Conservation (phyloP, 2,888 invertebrate species). For the Drosophila diplacantha region DNA sequence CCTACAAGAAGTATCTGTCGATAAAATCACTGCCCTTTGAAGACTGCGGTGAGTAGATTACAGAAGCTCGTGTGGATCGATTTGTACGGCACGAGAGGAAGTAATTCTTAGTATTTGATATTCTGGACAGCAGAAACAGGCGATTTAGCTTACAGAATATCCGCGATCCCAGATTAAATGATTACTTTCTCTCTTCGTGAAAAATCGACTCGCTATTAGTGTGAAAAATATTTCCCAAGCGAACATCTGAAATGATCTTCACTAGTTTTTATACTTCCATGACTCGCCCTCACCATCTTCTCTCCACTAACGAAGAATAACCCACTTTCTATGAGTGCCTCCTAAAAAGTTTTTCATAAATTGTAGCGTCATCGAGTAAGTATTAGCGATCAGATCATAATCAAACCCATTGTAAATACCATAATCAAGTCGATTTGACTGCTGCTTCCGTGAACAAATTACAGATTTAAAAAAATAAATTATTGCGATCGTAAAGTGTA, state of each 20-base stretch:
- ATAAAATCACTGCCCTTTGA: slow-evolving; percentile 66
- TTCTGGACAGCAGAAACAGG: neutral
- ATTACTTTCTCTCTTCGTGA: neutral
- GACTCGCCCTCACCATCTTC: slow-evolving; percentile 9
- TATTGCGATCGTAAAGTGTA: slow-evolving; percentile 13
- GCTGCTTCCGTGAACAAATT: slow-evolving; percentile 22
- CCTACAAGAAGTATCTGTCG: slow-evolving; percentile 45
- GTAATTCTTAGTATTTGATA: neutral
- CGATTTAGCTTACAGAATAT: too few relatives aligned
- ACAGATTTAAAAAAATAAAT: slow-evolving; percentile 6
- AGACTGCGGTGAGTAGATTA: slow-evolving; percentile 70
- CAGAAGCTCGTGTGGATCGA: neutral
- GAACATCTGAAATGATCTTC: neutral
- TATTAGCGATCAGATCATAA: slow-evolving; percentile 13
- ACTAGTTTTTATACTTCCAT: slow-evolving; percentile 28
- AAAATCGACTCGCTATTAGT: neutral
- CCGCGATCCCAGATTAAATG: neutral
- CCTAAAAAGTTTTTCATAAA: slow-evolving; percentile 3
- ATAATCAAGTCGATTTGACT: slow-evolving; percentile 5
- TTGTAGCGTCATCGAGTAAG: slow-evolving; percentile 32
- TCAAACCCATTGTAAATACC: slow-evolving; percentile 22
- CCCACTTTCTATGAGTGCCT: slow-evolving; percentile 10
- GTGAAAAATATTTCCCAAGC: neutral
- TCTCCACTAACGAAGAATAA: slow-evolving; percentile 14
- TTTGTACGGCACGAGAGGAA: neutral